Percentiles rank a stretch among this genome's conserved stretches.
phyloP scores from a whole-genome alignment of 2,113 vertebrate species.

The Formicarius rufipectus region DNA sequence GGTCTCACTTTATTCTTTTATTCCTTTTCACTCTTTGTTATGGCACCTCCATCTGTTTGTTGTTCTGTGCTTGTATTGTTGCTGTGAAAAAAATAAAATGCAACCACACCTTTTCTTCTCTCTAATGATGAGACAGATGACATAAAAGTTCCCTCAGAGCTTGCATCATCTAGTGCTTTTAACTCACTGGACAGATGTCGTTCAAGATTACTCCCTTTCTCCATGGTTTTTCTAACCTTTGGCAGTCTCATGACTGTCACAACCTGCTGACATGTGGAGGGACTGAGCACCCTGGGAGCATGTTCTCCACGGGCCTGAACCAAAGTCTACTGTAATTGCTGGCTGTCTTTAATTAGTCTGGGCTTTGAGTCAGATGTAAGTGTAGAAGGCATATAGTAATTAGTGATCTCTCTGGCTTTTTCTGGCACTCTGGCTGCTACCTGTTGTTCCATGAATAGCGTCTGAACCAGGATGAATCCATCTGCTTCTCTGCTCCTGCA shows the following conservation, averaged over 20 bases:
- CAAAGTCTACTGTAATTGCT: not conserved
- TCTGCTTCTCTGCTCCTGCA: not conserved
- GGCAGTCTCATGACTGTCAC: not conserved
- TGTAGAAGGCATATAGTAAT: not conserved
- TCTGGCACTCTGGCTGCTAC: not conserved
- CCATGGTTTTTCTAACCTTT: not conserved
- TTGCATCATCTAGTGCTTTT: not conserved
- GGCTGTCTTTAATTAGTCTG: not conserved
- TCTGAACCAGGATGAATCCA: not conserved
- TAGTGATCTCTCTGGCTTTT: not conserved
- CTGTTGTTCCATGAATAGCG: not conserved
- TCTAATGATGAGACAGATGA: not conserved
- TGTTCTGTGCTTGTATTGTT: not conserved
- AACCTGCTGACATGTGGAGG: not conserved
- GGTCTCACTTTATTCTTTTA: not conserved
- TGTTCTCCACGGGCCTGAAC: not conserved
- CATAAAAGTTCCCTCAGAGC: not conserved
- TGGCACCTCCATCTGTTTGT: slow-evolving; percentile 37
- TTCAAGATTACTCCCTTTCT: not conserved
- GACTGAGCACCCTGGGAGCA: not conserved
- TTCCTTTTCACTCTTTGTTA: slow-evolving; percentile 5
- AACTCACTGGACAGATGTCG: not conserved
- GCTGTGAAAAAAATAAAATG: slow-evolving; percentile 6
- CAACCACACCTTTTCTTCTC: not conserved
- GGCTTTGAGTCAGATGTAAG: not conserved